Evolutionary conservation across 2,888 invertebrate genomes (phyloP).

Genomic region (Hanleya hanleyi): DNA sequence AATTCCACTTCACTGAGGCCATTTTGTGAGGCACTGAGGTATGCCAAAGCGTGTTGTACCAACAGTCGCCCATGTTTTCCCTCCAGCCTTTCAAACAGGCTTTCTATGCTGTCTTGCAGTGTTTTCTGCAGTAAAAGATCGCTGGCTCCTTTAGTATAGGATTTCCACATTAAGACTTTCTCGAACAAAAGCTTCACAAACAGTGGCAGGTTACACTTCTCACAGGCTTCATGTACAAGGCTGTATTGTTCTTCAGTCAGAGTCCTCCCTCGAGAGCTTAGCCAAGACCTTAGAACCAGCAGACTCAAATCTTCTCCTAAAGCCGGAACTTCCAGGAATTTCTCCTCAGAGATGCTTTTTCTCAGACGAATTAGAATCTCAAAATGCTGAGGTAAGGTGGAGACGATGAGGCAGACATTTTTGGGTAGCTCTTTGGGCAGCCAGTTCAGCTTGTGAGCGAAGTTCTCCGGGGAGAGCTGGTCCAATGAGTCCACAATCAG

Average conservation of each 20-base stretch:
- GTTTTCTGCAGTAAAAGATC: conserved; percentile 37
- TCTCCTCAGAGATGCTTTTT: conserved; percentile 41
- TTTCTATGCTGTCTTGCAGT: conserved; percentile 51
- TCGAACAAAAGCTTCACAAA: conserved; percentile 54
- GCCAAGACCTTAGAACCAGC: conserved; percentile 49
- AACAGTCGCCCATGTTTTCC: conserved; percentile 50
- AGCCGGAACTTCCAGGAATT: conserved; percentile 42
- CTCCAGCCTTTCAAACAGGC: conserved; percentile 55
- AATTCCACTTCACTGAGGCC: conserved; percentile 63
- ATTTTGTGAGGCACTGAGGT: conserved; percentile 53
- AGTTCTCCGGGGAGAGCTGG: conserved; percentile 47
- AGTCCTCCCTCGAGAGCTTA: conserved; percentile 40
- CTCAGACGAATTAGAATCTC: conserved; percentile 51
- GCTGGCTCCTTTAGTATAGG: conserved; percentile 44
- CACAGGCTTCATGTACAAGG: conserved; percentile 48
- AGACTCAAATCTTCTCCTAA: conserved; percentile 50
- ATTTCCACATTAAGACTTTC: conserved; percentile 54
- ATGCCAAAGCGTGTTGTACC: conserved; percentile 53
- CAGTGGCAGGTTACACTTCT: conserved; percentile 50
- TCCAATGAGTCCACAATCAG: conserved; percentile 62
- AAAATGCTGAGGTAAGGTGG: conserved; percentile 47
- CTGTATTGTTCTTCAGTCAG: conserved; percentile 57
- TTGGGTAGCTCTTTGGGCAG: conserved; percentile 55
- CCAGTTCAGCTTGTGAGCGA: conserved; percentile 63
- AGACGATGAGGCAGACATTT: conserved; percentile 59